These are phyloP conservation scores for Ardeotis arabs DNA, from an alignment of 2,113 vertebrate species.

Conservation along the genomic window DNA sequence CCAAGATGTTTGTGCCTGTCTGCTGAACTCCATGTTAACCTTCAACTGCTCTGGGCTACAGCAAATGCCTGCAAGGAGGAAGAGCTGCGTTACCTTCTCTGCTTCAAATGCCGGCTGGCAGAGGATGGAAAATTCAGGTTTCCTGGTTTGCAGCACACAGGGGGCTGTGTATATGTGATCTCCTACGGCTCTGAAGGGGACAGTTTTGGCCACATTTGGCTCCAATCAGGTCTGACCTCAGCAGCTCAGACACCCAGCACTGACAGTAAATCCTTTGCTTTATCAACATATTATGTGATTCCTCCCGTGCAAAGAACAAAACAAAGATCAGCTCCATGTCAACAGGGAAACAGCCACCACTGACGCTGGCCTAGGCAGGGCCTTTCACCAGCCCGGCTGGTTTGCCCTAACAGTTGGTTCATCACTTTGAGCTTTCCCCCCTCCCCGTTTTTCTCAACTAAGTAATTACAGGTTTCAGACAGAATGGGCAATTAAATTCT, in stretches of 20 bases:
- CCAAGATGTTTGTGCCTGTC: background rate
- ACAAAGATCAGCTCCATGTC: background rate
- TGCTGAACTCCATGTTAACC: background rate
- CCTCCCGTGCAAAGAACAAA: background rate
- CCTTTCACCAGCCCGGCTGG: background rate
- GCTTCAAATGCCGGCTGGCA: background rate
- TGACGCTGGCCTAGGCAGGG: background rate
- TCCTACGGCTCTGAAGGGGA: background rate
- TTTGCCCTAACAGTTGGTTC: background rate
- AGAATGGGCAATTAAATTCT: background rate
- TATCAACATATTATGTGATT: background rate
- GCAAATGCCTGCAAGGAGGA: background rate
- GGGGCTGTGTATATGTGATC: background rate
- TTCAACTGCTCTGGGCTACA: background rate
- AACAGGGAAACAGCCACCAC: background rate
- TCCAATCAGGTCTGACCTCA: background rate
- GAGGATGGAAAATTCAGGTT: background rate
- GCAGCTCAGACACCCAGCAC: background rate
- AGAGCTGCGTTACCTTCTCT: background rate
- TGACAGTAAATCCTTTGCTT: slow-evolving; percentile 1
- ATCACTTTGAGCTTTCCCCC: background rate
- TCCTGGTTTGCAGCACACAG: background rate
- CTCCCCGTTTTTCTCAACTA: background rate
- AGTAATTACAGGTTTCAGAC: background rate
- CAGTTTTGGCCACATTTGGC: background rate